Conservation (phyloP, 1,140 invertebrate genomes). For the Zophobas morio region DNA sequence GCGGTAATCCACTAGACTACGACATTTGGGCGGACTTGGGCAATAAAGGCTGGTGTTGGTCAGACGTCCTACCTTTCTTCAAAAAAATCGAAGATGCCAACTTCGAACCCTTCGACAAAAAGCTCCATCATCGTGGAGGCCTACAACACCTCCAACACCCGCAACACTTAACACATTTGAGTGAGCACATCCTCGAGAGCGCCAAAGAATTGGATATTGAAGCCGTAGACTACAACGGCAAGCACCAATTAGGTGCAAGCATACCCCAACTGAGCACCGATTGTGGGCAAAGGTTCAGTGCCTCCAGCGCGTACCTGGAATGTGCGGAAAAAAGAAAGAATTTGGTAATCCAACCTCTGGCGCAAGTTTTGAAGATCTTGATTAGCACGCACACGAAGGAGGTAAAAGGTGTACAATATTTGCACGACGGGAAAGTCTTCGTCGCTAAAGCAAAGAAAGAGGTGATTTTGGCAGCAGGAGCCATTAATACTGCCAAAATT, state of each 20-base stretch:
- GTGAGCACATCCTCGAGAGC: conserved; percentile 71
- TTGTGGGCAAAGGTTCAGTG: conserved; percentile 70
- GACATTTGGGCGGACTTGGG: conserved; percentile 79
- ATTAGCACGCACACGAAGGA: conserved; percentile 71
- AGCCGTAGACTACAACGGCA: conserved; percentile 77
- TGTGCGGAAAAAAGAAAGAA: conserved; percentile 74
- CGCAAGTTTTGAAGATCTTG: conserved; percentile 76
- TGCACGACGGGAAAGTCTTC: conserved; percentile 66
- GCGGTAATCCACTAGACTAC: conserved; percentile 79
- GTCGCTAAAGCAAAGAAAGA: conserved; percentile 74
- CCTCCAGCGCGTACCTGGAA: conserved; percentile 71
- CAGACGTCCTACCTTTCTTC: conserved; percentile 86
- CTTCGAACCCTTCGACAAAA: conserved; percentile 69
- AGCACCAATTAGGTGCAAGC: conserved; percentile 75
- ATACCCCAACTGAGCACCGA: conserved; percentile 77
- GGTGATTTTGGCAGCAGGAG: conserved; percentile 79
- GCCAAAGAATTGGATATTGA: conserved; percentile 71
- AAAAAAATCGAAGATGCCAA: conserved; percentile 83
- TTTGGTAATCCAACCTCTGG: conserved; percentile 73
- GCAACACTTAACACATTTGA: conserved; percentile 22
- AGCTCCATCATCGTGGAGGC: conserved; percentile 44
- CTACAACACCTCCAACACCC: conserved; percentile 44
- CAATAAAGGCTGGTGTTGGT: conserved; percentile 87
- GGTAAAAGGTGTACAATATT: conserved; percentile 76
- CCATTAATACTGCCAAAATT: conserved; percentile 84